Conservation (phyloP, 53 echinoderm and acorn worm species). For the Henricia sp. region DNA sequence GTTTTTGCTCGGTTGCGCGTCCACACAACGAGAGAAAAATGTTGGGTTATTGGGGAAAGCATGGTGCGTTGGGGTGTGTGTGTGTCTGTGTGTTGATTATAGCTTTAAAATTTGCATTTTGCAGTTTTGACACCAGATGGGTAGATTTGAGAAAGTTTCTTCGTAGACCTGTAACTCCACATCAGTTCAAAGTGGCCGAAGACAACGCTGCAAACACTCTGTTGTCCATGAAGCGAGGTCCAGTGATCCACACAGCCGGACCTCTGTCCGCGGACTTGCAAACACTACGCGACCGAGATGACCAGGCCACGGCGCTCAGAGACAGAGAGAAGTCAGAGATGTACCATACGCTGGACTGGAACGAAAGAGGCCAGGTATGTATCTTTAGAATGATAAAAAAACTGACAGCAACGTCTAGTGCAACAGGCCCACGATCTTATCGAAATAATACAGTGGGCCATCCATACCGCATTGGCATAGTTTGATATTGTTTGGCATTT, state of each 20-base stretch:
- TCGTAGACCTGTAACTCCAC: too few species aligned
- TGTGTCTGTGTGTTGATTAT: not conserved
- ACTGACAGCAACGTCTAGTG: too few species aligned
- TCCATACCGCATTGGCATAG: too few species aligned
- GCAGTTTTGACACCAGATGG: slow-evolving; percentile 17
- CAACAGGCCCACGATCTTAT: too few species aligned
- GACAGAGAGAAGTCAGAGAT: not conserved
- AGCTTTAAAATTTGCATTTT: not conserved
- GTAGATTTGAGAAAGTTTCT: too few species aligned
- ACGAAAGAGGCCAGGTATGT: too few species aligned
- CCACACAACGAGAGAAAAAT: not conserved
- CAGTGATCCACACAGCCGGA: slow-evolving; percentile 1
- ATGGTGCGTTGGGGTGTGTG: not conserved
- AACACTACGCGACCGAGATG: not conserved
- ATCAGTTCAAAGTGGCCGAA: slow-evolving; percentile 27
- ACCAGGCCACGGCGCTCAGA: not conserved
- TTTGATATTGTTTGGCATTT: too few species aligned
- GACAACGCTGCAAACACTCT: slow-evolving; percentile 62
- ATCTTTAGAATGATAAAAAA: too few species aligned
- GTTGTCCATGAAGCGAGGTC: slow-evolving; percentile 53
- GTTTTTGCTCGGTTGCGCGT: too few species aligned
- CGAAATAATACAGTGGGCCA: too few species aligned
- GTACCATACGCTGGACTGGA: not conserved
- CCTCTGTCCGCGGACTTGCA: not conserved
- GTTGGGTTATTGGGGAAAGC: not conserved